Evolutionary conservation across 2,888 invertebrate genomes (phyloP).

Genomic region (Rhingia rostrata): DNA sequence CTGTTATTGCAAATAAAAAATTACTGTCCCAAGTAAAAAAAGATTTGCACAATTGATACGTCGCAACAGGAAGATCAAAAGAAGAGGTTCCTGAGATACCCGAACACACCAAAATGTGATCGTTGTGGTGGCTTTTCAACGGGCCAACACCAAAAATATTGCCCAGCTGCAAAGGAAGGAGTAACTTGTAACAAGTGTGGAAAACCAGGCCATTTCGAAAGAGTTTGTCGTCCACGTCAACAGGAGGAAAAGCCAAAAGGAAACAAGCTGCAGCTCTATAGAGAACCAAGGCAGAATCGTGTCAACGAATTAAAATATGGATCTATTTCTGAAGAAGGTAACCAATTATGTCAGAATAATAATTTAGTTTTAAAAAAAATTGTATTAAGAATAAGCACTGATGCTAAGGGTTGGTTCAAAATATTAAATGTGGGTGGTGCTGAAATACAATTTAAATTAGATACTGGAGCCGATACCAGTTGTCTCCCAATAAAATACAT

Average conservation of each 20-base stretch:
- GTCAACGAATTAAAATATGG: neutral
- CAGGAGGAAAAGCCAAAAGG: neutral
- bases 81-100: neutral
- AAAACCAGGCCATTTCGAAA: neutral
- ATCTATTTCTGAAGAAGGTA: neutral
- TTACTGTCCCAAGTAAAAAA: neutral
- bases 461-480: neutral
- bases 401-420: neutral
- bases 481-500: neutral
- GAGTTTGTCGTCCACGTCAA: neutral
- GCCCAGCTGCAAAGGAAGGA: neutral
- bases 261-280: neutral
- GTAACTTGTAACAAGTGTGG: neutral
- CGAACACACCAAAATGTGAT: neutral
- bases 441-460: too few relatives aligned
- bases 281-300: neutral
- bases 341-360: neutral
- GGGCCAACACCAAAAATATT: neutral
- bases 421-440: too few relatives aligned
- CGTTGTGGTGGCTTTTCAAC: neutral
- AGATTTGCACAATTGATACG: neutral
- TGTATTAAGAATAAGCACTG: neutral
- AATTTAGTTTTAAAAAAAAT: too few relatives aligned
- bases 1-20: neutral
- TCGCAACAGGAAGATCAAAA: neutral